Evolutionary conservation across 2,888 invertebrate species (phyloP).

Genomic region (Kryphioiulus occultus): DNA sequence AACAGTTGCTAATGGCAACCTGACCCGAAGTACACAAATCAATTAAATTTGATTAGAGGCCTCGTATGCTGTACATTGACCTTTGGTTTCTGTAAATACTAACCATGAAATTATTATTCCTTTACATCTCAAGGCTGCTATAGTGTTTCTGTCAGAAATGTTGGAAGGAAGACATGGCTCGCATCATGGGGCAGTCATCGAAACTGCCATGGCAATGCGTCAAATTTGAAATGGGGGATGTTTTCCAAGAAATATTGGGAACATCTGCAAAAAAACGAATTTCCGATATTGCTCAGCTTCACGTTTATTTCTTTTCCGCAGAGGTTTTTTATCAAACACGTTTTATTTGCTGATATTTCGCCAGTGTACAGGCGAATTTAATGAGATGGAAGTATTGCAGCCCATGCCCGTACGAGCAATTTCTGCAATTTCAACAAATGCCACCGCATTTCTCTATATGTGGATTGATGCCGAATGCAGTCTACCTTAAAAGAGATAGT

Average conservation of each 20-base stretch:
- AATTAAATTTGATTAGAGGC: neutral
- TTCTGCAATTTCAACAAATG: neutral
- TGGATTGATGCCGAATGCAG: constrained; percentile 10
- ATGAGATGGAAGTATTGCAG: constrained; percentile 33
- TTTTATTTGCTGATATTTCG: constrained; percentile 13
- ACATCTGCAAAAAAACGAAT: neutral
- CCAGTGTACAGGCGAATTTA: neutral
- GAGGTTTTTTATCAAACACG: constrained; percentile 26
- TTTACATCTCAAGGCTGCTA: neutral
- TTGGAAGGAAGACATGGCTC: neutral
- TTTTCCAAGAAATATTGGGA: constrained; percentile 6
- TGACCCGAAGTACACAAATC: neutral
- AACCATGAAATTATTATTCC: neutral
- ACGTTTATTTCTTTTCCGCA: neutral
- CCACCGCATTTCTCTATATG: neutral
- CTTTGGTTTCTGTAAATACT: neutral
- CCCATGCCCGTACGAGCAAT: constrained; percentile 17
- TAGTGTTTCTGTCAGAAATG: neutral
- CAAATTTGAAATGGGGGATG: neutral
- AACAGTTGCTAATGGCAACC: constrained; percentile 22
- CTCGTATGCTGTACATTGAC: neutral
- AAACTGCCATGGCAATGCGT: neutral
- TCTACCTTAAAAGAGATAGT: constrained; percentile 35
- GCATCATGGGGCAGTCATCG: neutral
- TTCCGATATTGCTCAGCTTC: constrained; percentile 36